Conservation (phyloP, 2,888 invertebrate genomes). For the Fissipunctia ypsillon region DNA sequence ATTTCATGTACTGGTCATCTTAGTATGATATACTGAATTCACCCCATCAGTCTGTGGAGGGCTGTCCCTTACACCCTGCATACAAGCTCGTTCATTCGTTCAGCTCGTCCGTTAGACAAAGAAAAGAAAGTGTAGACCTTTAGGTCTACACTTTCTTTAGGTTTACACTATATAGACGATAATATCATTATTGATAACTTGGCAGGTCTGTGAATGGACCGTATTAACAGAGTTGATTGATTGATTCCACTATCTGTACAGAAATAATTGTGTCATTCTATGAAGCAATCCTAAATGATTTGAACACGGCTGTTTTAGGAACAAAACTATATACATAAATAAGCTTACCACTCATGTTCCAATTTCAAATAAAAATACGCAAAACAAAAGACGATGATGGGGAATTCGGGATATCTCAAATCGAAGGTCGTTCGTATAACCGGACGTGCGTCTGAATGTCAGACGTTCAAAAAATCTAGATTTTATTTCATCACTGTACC, state of each 20-base stretch:
- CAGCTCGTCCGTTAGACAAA: too few relatives aligned
- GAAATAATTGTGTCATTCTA: slow-evolving; percentile 6
- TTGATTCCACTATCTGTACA: slow-evolving; percentile 23
- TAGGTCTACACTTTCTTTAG: background rate
- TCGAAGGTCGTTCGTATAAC: background rate
- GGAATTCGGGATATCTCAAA: slow-evolving; percentile 10
- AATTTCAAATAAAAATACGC: slow-evolving; percentile 2
- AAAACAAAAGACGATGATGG: background rate
- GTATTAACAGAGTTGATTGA: slow-evolving; percentile 29
- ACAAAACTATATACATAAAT: background rate
- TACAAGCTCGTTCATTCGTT: background rate
- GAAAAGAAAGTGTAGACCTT: too few relatives aligned
- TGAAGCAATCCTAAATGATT: slow-evolving; percentile 8
- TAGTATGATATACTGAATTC: too few relatives aligned
- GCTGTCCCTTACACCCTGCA: too few relatives aligned
- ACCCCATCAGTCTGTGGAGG: too few relatives aligned
- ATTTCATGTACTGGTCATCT: too few relatives aligned
- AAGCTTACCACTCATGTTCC: too few relatives aligned
- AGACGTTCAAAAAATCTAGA: background rate
- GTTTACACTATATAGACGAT: too few relatives aligned
- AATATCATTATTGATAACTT: slow-evolving; percentile 21
- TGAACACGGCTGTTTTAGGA: background rate
- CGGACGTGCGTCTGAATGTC: slow-evolving; percentile 6
- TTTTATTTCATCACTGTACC: background rate
- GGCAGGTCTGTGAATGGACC: slow-evolving; percentile 29